phyloP scores from a whole-genome alignment of 2,888 invertebrate genomes.

The Teleogryllus oceanicus region DNA sequence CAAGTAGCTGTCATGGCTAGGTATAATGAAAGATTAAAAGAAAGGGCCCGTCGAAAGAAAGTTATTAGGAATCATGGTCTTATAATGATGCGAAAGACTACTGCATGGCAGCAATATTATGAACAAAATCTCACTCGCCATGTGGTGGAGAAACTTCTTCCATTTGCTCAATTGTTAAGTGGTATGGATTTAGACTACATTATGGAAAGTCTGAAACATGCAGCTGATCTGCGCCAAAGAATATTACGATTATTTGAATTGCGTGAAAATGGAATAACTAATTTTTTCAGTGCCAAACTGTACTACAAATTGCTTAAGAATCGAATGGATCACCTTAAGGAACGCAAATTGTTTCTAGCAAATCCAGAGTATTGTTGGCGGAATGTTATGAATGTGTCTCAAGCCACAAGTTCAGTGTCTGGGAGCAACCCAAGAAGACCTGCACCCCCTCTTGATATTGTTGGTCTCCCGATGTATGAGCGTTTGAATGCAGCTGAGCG shows the following conservation, averaged over 20 bases:
- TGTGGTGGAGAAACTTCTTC: constrained; percentile 51
- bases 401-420: neutral
- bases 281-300: constrained; percentile 59
- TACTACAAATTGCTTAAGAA: constrained; percentile 64
- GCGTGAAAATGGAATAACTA: constrained; percentile 66
- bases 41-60: constrained; percentile 67
- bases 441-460: constrained; percentile 60
- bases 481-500: constrained; percentile 68
- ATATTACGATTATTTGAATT: constrained; percentile 44
- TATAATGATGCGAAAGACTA: constrained; percentile 66
- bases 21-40: constrained; percentile 73
- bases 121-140: constrained; percentile 54
- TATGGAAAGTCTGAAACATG: constrained; percentile 70
- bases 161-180: constrained; percentile 72
- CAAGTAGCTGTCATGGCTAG: constrained; percentile 67
- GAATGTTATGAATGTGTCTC: neutral
- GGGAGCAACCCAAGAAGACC: constrained; percentile 38
- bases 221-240: constrained; percentile 61
- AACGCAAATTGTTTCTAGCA: constrained; percentile 46
- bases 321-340: constrained; percentile 56
- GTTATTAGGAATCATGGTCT: constrained; percentile 77
- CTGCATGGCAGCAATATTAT: constrained; percentile 67
- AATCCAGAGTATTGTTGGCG: constrained; percentile 36
- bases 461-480: constrained; percentile 74
- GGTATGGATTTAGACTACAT: constrained; percentile 69